phyloP scores from a whole-genome alignment of 2,113 vertebrate genomes.

The Bos javanicus region DNA sequence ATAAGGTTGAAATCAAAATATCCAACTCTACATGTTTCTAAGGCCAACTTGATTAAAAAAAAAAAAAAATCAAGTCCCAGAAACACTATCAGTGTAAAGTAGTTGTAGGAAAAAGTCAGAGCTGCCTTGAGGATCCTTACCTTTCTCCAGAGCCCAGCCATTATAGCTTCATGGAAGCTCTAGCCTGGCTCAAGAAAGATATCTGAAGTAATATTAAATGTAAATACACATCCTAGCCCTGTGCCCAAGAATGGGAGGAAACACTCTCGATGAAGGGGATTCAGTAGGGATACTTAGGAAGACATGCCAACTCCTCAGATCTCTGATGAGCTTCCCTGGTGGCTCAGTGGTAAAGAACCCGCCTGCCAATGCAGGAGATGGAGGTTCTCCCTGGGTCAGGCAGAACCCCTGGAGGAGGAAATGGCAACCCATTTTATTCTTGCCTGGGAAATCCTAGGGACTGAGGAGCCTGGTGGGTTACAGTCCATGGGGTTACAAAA shows the following conservation, averaged over 20 bases:
- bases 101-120: neutral
- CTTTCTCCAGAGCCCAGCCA: neutral
- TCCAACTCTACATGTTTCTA: slow-evolving; percentile 23
- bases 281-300: neutral
- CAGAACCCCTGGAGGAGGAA: neutral
- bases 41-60: slow-evolving; percentile 13
- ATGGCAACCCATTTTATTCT: neutral
- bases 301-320: neutral
- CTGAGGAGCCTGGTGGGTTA: neutral
- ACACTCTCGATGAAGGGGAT: neutral
- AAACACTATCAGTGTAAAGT: slow-evolving; percentile 8
- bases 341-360: neutral
- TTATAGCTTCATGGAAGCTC: neutral
- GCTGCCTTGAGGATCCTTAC: neutral
- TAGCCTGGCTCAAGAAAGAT: neutral
- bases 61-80: neutral
- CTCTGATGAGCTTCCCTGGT: neutral
- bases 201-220: neutral
- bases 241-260: neutral
- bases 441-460: neutral
- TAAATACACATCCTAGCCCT: neutral
- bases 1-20: slow-evolving; percentile 88
- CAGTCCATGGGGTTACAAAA: neutral
- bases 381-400: neutral
- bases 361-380: neutral